A percentile compares a stretch with the other conserved stretches of the same genome.
phyloP scores from a whole-genome alignment of 2,797 vertebrate genomes.

The Pagetopsis macropterus region DNA sequence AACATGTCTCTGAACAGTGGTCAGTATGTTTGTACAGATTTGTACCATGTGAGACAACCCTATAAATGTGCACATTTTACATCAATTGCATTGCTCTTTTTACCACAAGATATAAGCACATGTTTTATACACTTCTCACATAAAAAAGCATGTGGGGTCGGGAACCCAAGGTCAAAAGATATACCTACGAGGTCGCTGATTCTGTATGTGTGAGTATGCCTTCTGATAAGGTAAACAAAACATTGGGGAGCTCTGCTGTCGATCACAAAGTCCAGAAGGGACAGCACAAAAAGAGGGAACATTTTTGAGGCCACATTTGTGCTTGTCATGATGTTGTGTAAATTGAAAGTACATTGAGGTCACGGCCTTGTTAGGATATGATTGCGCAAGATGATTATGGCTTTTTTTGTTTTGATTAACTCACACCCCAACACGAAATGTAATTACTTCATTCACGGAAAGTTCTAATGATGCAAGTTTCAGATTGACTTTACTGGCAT shows the following conservation, averaged over 20 bases:
- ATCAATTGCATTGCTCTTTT: not conserved
- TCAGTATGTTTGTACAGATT: too few species aligned
- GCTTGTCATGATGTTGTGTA: not conserved
- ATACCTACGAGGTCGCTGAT: too few species aligned
- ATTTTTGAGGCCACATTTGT: not conserved
- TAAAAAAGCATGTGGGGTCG: not conserved
- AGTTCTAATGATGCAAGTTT: not conserved
- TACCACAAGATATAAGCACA: not conserved
- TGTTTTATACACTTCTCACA: not conserved
- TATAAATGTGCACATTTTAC: not conserved
- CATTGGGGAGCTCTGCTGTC: not conserved
- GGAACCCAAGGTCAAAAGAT: too few species aligned
- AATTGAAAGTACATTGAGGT: not conserved
- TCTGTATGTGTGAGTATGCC: not conserved
- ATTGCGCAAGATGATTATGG: not conserved
- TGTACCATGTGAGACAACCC: too few species aligned
- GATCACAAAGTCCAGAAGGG: not conserved
- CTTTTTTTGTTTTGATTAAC: constrained; percentile 5
- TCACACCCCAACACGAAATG: not conserved
- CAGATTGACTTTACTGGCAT: not conserved
- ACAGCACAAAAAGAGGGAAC: not conserved
- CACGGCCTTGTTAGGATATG: not conserved
- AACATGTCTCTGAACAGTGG: too few species aligned
- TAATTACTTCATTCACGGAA: not conserved
- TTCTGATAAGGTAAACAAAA: not conserved